Evolutionary conservation across 1,140 invertebrate species (phyloP).

Genomic region (Leguminivora glycinivorella): DNA sequence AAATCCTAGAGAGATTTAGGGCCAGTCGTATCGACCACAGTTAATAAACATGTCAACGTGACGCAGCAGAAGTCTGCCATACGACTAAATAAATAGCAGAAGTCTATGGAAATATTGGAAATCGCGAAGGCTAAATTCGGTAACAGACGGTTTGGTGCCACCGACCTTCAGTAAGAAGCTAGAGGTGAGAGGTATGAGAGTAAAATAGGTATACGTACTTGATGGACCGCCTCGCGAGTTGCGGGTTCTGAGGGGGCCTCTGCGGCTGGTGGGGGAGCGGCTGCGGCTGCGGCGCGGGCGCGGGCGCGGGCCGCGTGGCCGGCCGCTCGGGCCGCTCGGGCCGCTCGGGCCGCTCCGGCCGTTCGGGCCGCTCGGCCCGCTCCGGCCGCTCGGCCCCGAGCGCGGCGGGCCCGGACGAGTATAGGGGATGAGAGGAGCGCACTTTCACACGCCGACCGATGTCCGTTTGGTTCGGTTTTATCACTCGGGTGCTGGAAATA

Average conservation of each 20-base stretch:
- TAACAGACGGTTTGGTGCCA: no score
- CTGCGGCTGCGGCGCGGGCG: constrained; percentile 43
- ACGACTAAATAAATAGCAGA: no score
- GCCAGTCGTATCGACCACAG: no score
- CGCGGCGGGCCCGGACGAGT: constrained; percentile 43
- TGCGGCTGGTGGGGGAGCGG: constrained; percentile 50
- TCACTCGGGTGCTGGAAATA: constrained; percentile 89
- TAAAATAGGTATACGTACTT: constrained; percentile 79
- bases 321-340: constrained; percentile 46
- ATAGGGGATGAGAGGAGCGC: constrained; percentile 72
- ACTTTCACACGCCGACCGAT: constrained; percentile 91
- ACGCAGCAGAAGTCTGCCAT: no score
- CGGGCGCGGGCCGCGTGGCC: constrained; percentile 44
- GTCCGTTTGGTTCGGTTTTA: constrained; percentile 92
- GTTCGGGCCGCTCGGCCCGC: constrained; percentile 44
- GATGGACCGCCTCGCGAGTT: constrained; percentile 84
- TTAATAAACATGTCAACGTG: no score
- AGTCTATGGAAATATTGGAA: no score
- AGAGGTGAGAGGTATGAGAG: background rate
- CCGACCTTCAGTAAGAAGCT: no score
- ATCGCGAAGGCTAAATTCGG: no score
- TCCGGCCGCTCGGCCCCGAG: constrained; percentile 43
- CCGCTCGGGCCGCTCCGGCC: constrained; percentile 48
- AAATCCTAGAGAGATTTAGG: no score
- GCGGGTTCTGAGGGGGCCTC: constrained; percentile 78